Evolutionary conservation across 2,113 vertebrate genomes (phyloP).

Genomic region (Emydocephalus ijimae): DNA sequence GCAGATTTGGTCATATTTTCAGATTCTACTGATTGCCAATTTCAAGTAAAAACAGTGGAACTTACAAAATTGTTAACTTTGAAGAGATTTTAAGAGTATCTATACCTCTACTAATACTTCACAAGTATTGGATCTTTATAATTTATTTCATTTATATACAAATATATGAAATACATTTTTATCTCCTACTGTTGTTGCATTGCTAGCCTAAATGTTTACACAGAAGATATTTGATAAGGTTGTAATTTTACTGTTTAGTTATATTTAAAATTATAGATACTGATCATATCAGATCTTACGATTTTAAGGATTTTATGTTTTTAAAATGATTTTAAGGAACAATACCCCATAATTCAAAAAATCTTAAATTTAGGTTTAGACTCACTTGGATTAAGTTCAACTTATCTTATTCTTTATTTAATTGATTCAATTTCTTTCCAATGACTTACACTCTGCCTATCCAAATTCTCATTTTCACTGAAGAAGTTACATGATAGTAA

Average conservation of each 20-base stretch:
- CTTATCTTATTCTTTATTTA: neutral
- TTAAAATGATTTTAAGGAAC: slow-evolving; percentile 23
- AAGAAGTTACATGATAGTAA: neutral
- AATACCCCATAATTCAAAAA: slow-evolving; percentile 8
- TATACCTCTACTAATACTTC: neutral
- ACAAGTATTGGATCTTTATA: neutral
- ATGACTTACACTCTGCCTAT: neutral
- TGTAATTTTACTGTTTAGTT: slow-evolving; percentile 46
- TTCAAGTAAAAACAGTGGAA: neutral
- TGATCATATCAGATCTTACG: neutral
- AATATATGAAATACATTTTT: neutral
- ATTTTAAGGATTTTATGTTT: too few relatives aligned
- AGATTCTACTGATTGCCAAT: neutral
- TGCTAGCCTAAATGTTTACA: slow-evolving; percentile 49
- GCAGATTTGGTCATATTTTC: neutral
- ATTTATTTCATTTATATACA: neutral
- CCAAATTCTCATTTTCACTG: neutral
- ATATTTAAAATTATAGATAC: slow-evolving; percentile 47
- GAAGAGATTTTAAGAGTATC: neutral
- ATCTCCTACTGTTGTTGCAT: neutral
- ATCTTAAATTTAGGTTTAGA: neutral
- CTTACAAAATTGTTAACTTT: neutral
- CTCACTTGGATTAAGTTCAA: neutral
- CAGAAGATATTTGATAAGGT: slow-evolving; percentile 30
- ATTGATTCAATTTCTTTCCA: neutral